Conservation (phyloP, 2,113 vertebrate genomes). For the Protomyctophum bolini region DNA sequence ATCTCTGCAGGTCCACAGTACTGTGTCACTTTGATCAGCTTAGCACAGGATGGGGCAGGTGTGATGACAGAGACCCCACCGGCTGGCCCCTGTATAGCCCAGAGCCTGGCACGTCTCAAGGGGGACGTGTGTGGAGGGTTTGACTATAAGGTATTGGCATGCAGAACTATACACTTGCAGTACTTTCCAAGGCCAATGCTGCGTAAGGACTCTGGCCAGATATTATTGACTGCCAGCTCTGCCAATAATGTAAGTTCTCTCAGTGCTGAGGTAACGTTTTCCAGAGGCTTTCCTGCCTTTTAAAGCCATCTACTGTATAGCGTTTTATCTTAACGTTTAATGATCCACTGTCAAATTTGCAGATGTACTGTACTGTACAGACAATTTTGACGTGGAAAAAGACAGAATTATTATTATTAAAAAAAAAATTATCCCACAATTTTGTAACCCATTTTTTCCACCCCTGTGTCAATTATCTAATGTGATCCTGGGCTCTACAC, state of each 20-base stretch:
- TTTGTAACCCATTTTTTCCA: too few species aligned
- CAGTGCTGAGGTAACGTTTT: too few species aligned
- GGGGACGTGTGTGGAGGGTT: slow-evolving; percentile 54
- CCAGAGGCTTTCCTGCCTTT: too few species aligned
- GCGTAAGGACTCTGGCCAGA: slow-evolving; percentile 37
- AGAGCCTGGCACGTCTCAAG: slow-evolving; percentile 52
- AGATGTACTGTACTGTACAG: too few species aligned
- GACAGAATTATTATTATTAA: too few species aligned
- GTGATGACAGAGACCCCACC: slow-evolving; percentile 51
- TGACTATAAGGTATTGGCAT: slow-evolving; percentile 40
- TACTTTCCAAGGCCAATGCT: slow-evolving; percentile 30
- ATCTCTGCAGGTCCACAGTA: slow-evolving; percentile 48
- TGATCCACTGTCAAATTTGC: too few species aligned
- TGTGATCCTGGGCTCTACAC: too few species aligned
- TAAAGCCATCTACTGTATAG: too few species aligned
- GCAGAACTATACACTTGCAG: slow-evolving; percentile 41
- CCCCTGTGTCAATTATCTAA: too few species aligned
- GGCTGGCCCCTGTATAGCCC: slow-evolving; percentile 44
- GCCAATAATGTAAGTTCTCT: slow-evolving; percentile 48
- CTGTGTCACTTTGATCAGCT: slow-evolving; percentile 68
- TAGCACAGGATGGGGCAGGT: slow-evolving; percentile 42
- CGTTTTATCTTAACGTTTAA: too few species aligned
- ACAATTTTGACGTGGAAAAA: too few species aligned
- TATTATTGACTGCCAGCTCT: slow-evolving; percentile 35
- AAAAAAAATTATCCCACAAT: too few species aligned